A percentile compares a stretch with the other conserved stretches of the same genome.
These are phyloP conservation scores for Brachionus asplanchnoidis DNA, from an alignment of 1,140 invertebrate genomes.

Conservation along the genomic window DNA sequence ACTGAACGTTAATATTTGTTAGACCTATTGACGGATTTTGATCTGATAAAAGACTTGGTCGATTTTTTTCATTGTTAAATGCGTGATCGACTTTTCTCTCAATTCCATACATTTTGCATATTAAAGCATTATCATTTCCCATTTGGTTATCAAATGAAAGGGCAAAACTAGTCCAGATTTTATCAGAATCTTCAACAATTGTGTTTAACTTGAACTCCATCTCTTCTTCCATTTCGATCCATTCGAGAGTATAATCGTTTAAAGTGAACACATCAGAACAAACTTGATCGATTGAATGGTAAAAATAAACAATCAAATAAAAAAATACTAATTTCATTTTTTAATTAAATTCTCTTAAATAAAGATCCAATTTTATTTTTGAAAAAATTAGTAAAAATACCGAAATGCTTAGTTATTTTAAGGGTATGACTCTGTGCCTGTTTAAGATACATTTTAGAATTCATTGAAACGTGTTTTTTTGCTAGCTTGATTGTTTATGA, in stretches of 20 bases:
- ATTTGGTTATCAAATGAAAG: background rate
- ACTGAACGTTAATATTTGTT: background rate
- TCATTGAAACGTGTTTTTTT: no score
- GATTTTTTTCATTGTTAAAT: background rate
- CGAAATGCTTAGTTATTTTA: no score
- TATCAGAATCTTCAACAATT: background rate
- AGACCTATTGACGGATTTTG: background rate
- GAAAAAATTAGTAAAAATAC: no score
- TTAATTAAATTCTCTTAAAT: no score
- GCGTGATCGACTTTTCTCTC: background rate
- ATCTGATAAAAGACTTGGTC: background rate
- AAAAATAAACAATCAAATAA: no score
- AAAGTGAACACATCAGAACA: no score
- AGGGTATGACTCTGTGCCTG: no score
- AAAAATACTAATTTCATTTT: no score
- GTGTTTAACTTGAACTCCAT: conserved; percentile 14
- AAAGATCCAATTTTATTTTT: no score
- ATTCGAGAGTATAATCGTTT: background rate
- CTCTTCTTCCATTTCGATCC: background rate
- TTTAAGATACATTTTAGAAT: no score
- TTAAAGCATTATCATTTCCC: background rate
- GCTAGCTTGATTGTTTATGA: no score
- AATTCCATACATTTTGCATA: background rate
- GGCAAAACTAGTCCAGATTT: conserved; percentile 18
- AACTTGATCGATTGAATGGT: no score